Percentiles rank a stretch among this genome's conserved stretches.
Evolutionary conservation across 92 coral and sea anemone species (phyloP).

Genomic region (Galaxea fascicularis): DNA sequence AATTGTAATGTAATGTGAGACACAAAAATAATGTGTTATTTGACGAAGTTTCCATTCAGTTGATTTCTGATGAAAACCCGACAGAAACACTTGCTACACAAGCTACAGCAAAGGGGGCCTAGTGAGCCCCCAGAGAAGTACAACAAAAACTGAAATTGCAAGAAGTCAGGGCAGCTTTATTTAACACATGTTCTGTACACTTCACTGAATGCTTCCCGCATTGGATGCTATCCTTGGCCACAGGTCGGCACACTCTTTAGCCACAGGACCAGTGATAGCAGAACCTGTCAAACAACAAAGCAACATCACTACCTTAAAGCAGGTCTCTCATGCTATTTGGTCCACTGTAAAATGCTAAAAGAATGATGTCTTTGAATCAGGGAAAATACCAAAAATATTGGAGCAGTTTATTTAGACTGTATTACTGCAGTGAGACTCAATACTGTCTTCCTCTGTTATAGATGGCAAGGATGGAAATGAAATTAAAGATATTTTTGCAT

Average conservation of each 20-base stretch:
- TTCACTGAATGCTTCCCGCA: constrained; percentile 97
- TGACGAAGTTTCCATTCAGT: too few species aligned
- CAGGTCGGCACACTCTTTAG: constrained; percentile 99
- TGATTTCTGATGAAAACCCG: background rate
- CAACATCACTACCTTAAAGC: background rate
- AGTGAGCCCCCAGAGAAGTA: background rate
- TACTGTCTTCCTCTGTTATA: too few species aligned
- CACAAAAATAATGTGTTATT: too few species aligned
- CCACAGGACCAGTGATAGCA: constrained; percentile 99
- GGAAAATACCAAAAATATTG: too few species aligned
- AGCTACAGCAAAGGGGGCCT: background rate
- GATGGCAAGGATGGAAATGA: too few species aligned
- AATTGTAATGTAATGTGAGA: too few species aligned
- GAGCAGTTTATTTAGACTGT: too few species aligned
- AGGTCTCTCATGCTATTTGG: too few species aligned
- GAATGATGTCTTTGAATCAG: too few species aligned
- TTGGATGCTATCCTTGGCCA: constrained; percentile 99
- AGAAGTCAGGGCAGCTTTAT: constrained; percentile 35
- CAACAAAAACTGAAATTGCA: background rate
- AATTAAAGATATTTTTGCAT: too few species aligned
- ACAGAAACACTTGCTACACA: background rate
- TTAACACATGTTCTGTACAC: constrained; percentile 51
- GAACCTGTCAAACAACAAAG: constrained; percentile 72
- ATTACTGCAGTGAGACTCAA: too few species aligned
- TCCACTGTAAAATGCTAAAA: too few species aligned